Conservation (phyloP, 2,888 invertebrate species). For the Sesamia inferens region DNA sequence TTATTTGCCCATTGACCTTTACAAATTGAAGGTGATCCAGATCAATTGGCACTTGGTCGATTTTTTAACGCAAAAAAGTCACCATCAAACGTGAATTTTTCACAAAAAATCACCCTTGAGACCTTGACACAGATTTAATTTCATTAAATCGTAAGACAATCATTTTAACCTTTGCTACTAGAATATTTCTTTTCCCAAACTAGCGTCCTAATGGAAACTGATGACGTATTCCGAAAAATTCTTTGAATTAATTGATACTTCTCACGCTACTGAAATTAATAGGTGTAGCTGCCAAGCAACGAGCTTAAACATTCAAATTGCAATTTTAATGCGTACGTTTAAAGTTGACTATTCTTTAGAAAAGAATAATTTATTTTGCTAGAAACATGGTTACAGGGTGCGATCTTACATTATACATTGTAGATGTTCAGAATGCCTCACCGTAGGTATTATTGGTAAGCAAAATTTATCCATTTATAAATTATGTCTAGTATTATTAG, state of each 20-base stretch:
- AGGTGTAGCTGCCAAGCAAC: conserved; percentile 12
- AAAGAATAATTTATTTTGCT: too few species aligned
- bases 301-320: not conserved
- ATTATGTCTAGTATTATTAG: too few species aligned
- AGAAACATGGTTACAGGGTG: too few species aligned
- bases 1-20: too few species aligned
- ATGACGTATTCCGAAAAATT: conserved; percentile 58
- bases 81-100: not conserved
- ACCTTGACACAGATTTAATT: conserved; percentile 29
- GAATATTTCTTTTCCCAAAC: conserved; percentile 43
- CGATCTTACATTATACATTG: too few species aligned
- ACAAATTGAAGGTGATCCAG: too few species aligned
- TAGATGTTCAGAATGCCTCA: too few species aligned
- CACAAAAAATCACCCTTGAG: conserved; percentile 49
- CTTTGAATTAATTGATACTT: conserved; percentile 55
- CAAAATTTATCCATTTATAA: too few species aligned
- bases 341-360: conserved; percentile 10
- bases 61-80: not conserved
- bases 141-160: conserved; percentile 23
- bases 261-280: conserved; percentile 55
- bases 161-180: conserved; percentile 52
- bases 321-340: not conserved
- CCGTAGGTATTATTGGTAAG: too few species aligned
- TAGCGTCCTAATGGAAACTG: conserved; percentile 53
- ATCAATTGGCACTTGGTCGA: too few species aligned